Evolutionary conservation across 2,113 vertebrate species (phyloP).

Genomic region (Neoarius graeffei): DNA sequence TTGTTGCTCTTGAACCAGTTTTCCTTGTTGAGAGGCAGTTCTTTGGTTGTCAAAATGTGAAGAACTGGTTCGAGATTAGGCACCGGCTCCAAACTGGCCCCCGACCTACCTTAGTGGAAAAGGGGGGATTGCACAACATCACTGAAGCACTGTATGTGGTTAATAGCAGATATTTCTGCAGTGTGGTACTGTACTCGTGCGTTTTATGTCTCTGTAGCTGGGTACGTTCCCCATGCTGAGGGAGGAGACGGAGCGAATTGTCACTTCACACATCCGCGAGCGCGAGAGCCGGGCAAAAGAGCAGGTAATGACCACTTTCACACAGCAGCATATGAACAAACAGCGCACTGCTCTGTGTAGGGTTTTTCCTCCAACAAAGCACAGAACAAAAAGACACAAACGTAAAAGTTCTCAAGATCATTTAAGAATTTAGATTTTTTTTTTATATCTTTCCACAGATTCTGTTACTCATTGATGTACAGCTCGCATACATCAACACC

Average conservation of each 20-base stretch:
- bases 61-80: no score
- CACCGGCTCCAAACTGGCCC: no score
- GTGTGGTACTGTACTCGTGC: background rate
- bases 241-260: slow-evolving; percentile 91
- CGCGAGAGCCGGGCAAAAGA: slow-evolving; percentile 92
- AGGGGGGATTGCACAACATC: no score
- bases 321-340: background rate
- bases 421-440: background rate
- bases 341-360: background rate
- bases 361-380: background rate
- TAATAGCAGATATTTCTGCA: no score
- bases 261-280: slow-evolving; percentile 88
- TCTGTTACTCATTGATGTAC: slow-evolving; percentile 41
- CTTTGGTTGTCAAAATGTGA: no score
- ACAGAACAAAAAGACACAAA: background rate
- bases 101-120: no score
- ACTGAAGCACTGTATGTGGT: no score
- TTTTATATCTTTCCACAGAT: background rate
- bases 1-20: no score
- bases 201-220: slow-evolving; percentile 73
- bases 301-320: slow-evolving; percentile 74
- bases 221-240: slow-evolving; percentile 86
- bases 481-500: slow-evolving; percentile 48
- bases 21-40: no score
- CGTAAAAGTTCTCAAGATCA: no score